Base-by-base conservation (phyloP, 92 coral and sea anemone species). In the Bergia sp. region DNA sequence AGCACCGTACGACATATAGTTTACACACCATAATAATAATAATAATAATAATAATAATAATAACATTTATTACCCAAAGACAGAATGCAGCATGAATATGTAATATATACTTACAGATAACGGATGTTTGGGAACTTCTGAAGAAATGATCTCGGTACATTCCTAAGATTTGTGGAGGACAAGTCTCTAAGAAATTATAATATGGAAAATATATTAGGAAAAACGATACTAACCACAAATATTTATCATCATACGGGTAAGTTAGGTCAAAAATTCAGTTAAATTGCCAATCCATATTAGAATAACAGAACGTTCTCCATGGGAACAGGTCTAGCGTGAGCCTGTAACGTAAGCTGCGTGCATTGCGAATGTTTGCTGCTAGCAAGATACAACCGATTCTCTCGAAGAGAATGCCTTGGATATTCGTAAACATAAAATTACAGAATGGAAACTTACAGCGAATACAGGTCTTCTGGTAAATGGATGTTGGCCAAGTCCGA, bases 401-500 rank as follows among this genome's bases (percentile, higher is more conserved):
- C 37, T 72, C 37, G 38, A 72, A 72, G 76, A 72, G 76, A 72
- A 3, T 72, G 7, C 37, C 37, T 72, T 72, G 21, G 38, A 3
- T 36, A 72, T 72, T 72, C 76, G 7, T 72, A 72, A 72, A 72
- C 76, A 72, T 72, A 72, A 4, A 72, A n/a, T n/a, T n/a, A n/a
- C n/a, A n/a, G n/a, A n/a, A n/a, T n/a, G n/a, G n/a, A n/a, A 74
- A 37, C 78, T 74, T 74, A 74, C 78, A 74, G 78, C 44, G 78
- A 74, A 74, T 36, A 36, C 78, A 74, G 44, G 43, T 36, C 78
- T 74, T 37, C 44, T 74, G 78, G 78, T 74, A 74, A 74, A 74
- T 74, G 78, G 78, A 74, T 74, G 44, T 74, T 74, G 40, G 41
- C 38, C 76, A 65, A 65, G 72, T 13, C 20, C 7, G 72, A 65